phyloP scores from a whole-genome alignment of 1,140 invertebrate genomes.

The Drosophila pectinifera region DNA sequence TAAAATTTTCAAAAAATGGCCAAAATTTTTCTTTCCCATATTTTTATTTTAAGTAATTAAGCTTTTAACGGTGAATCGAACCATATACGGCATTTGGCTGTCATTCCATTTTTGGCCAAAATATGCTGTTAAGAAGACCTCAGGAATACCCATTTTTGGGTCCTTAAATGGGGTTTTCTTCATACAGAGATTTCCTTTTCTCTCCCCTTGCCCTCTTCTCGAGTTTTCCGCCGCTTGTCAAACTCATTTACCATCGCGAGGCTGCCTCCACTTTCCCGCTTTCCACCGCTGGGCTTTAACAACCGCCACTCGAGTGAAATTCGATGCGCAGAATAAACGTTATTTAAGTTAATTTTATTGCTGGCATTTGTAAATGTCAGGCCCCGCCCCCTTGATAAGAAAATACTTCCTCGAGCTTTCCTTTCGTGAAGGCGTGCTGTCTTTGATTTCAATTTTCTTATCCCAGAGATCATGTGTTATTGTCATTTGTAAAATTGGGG shows the following conservation, averaged over 20 bases:
- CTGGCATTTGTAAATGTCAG: slow-evolving; percentile 68
- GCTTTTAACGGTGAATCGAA: too few species aligned
- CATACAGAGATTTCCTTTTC: too few species aligned
- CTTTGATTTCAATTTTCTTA: slow-evolving; percentile 52
- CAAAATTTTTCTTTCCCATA: too few species aligned
- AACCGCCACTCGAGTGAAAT: slow-evolving; percentile 35
- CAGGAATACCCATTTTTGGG: too few species aligned
- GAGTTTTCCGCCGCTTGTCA: slow-evolving; percentile 32
- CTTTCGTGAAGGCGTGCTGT: slow-evolving; percentile 22
- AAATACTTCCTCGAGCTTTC: slow-evolving; percentile 1
- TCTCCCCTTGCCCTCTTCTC: neutral
- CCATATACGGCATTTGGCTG: too few species aligned
- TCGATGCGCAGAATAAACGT: slow-evolving; percentile 60
- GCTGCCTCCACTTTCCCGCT: slow-evolving; percentile 1
- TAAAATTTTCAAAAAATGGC: too few species aligned
- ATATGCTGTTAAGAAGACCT: too few species aligned
- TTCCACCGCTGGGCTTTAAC: slow-evolving; percentile 2
- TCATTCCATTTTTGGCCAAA: too few species aligned
- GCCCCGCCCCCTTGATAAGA: slow-evolving; percentile 5
- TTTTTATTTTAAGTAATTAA: too few species aligned
- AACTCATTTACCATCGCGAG: slow-evolving; percentile 38
- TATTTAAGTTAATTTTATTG: slow-evolving; percentile 74
- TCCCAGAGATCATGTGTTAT: slow-evolving; percentile 54
- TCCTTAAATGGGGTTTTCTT: neutral
- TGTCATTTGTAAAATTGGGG: slow-evolving; percentile 45